Conservation (phyloP, 1,140 invertebrate species). For the Bombus pyrosoma region DNA sequence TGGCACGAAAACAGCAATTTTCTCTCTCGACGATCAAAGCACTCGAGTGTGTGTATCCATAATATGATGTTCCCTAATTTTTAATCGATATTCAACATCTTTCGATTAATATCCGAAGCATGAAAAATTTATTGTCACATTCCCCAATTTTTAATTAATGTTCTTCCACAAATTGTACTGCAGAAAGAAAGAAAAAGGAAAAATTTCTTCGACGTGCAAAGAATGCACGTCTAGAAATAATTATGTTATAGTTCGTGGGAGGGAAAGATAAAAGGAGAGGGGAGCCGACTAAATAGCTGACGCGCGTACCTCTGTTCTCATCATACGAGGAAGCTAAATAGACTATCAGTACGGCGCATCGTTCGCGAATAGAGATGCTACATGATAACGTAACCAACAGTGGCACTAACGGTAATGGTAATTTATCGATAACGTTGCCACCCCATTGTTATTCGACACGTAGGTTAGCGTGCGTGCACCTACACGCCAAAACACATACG, state of each 20-base stretch:
- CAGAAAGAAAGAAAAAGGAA: fast-evolving
- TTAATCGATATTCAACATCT: not conserved
- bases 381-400: slow-evolving; percentile 52
- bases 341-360: slow-evolving; percentile 41
- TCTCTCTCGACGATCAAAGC: no score
- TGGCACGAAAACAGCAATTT: no score
- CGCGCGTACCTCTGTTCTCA: not conserved
- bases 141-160: fast-evolving
- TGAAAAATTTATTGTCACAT: not conserved
- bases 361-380: slow-evolving; percentile 49
- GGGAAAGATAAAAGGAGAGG: no score
- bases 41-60: no score
- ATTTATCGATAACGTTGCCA: slow-evolving; percentile 52
- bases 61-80: not conserved
- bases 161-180: no score
- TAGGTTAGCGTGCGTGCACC: not conserved
- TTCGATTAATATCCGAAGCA: no score
- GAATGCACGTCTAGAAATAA: no score
- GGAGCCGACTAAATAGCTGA: not conserved
- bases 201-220: no score
- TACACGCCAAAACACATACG: not conserved
- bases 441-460: slow-evolving; percentile 48
- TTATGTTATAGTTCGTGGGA: not conserved
- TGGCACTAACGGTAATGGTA: slow-evolving; percentile 55
- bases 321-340: slow-evolving; percentile 40